Evolutionary conservation across 1,140 invertebrate species (phyloP).

Genomic region (Caligus rogercresseyi): DNA sequence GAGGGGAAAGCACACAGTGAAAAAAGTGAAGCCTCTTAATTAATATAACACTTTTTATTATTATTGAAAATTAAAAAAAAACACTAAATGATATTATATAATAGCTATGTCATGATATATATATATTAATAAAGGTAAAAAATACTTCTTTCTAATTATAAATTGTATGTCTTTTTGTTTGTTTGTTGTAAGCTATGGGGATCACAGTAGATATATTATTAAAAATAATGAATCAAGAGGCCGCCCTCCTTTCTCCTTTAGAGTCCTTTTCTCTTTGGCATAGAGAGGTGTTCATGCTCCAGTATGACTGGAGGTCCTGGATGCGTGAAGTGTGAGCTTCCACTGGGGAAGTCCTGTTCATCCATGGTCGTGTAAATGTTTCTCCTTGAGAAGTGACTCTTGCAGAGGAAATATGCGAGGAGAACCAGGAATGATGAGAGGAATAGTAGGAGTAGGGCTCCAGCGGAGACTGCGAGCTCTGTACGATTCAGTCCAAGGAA

Average conservation of each 20-base stretch:
- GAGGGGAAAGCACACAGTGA: not conserved
- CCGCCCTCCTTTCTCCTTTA: too few relatives aligned
- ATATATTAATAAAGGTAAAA: too few relatives aligned
- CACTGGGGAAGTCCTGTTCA: not conserved
- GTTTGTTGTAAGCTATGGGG: too few relatives aligned
- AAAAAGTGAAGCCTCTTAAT: not conserved
- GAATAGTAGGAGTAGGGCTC: not conserved
- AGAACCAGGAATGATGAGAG: not conserved
- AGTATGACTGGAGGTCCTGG: conserved; percentile 14
- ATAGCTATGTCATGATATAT: too few relatives aligned
- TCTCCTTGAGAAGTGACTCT: not conserved
- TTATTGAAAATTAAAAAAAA: not conserved
- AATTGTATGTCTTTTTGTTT: too few relatives aligned
- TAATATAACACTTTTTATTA: not conserved
- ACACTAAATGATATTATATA: not conserved
- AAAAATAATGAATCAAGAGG: not conserved
- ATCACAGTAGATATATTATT: too few relatives aligned
- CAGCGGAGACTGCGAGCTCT: not conserved
- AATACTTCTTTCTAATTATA: too few relatives aligned
- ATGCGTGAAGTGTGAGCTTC: not conserved
- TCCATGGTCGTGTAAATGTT: conserved; percentile 17
- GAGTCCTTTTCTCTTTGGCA: not conserved
- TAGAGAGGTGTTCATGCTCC: not conserved
- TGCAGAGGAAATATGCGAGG: conserved; percentile 8
- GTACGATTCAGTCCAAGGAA: not conserved